Evolutionary conservation across 2,797 vertebrate species (phyloP).

Genomic region (Gymnocypris eckloni): DNA sequence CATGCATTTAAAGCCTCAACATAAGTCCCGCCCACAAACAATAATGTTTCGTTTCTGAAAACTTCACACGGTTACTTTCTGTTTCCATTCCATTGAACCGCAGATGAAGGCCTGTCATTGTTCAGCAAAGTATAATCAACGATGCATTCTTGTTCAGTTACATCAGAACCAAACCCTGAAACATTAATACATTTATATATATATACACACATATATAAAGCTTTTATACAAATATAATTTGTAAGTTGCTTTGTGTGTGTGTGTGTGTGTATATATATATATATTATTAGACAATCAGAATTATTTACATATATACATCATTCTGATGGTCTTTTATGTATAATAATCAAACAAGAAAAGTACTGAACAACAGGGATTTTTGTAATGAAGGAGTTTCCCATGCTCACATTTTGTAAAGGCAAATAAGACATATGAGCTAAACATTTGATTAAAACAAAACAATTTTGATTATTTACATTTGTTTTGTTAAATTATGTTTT

Average conservation of each 20-base stretch:
- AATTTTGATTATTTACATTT: neutral
- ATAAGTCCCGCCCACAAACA: conserved; percentile 39
- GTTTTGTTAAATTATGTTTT: neutral
- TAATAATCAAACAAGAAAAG: neutral
- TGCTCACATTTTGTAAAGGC: neutral
- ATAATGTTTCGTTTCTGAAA: conserved; percentile 19
- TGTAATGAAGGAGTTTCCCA: neutral
- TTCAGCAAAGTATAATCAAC: neutral
- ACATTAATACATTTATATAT: too few relatives aligned
- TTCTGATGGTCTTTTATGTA: neutral
- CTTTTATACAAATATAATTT: too few relatives aligned
- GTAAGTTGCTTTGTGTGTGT: too few relatives aligned
- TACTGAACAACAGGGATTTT: too few relatives aligned
- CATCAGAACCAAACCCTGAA: neutral
- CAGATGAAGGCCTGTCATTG: neutral
- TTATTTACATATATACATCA: too few relatives aligned
- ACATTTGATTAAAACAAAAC: neutral
- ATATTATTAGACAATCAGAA: neutral
- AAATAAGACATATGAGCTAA: neutral
- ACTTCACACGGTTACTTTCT: neutral
- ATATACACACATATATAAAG: too few relatives aligned
- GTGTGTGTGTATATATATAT: neutral
- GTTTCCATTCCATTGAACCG: neutral
- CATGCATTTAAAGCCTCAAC: neutral
- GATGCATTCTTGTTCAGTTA: neutral